phyloP scores from a whole-genome alignment of 2,797 vertebrate species.

The Moxostoma hubbsi region DNA sequence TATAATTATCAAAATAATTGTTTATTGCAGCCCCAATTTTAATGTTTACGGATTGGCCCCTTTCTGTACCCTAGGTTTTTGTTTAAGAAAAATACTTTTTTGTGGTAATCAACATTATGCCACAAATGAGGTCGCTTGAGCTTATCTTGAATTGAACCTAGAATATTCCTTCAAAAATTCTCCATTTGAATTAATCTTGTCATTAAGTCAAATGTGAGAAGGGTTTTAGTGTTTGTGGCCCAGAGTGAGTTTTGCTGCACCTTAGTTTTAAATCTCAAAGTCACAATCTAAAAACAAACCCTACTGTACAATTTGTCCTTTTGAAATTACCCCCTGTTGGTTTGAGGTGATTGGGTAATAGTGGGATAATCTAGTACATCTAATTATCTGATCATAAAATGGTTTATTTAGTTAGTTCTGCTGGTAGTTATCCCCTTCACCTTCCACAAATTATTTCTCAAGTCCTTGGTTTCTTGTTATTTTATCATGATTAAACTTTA shows the following conservation, averaged over 20 bases:
- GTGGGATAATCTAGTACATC: conserved; percentile 1
- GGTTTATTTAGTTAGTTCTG: neutral
- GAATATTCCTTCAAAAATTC: neutral
- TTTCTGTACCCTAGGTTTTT: too few relatives aligned
- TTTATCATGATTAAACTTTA: neutral
- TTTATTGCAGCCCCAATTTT: too few relatives aligned
- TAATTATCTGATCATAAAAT: neutral
- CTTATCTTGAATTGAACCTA: too few relatives aligned
- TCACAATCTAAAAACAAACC: neutral
- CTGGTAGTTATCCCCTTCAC: neutral
- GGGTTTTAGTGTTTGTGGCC: too few relatives aligned
- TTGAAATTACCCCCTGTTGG: conserved; percentile 35
- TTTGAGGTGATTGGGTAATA: conserved; percentile 8
- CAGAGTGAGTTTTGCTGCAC: neutral
- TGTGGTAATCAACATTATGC: too few relatives aligned
- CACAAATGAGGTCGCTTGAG: too few relatives aligned
- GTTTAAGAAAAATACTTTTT: too few relatives aligned
- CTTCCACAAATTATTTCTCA: conserved; percentile 63
- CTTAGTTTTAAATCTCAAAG: neutral
- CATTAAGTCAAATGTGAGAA: neutral
- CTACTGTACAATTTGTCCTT: neutral
- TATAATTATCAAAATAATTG: too few relatives aligned
- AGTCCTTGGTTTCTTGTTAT: conserved; percentile 73
- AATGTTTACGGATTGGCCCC: too few relatives aligned
- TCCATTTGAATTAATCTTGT: neutral